Evolutionary conservation across 2,797 vertebrate species (phyloP).

Genomic region (Neosalanx taihuensis): DNA sequence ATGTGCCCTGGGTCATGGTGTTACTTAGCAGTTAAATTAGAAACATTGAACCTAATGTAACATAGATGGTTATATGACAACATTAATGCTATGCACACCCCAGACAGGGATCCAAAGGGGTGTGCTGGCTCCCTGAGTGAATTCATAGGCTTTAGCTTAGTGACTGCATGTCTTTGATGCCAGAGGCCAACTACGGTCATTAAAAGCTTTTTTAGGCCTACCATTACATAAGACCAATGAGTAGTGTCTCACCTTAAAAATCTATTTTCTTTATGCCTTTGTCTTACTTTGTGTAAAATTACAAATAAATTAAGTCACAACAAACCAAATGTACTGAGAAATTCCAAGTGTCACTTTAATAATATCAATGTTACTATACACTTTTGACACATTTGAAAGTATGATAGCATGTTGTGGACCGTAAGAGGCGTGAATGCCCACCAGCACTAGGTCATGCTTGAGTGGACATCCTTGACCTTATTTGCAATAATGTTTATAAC

Average conservation of each 20-base stretch:
- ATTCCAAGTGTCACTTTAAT: background rate
- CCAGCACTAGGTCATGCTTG: background rate
- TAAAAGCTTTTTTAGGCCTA: background rate
- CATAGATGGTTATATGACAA: background rate
- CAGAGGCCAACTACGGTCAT: background rate
- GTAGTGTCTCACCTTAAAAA: background rate
- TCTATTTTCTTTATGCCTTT: background rate
- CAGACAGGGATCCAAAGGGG: background rate
- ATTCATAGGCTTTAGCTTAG: background rate
- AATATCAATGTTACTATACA: background rate
- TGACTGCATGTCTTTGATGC: no score
- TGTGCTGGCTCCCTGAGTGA: background rate
- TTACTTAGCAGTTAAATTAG: background rate
- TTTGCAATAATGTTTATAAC: constrained; percentile 3
- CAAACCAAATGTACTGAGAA: background rate
- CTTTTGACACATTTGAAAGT: background rate
- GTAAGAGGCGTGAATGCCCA: background rate
- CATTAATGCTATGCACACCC: background rate
- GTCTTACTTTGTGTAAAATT: background rate
- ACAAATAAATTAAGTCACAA: background rate
- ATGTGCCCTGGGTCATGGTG: background rate
- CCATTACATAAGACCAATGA: background rate
- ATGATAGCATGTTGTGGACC: background rate
- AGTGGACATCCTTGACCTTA: constrained; percentile 5
- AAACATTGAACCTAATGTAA: background rate